Percentiles rank a stretch among this genome's conserved stretches.
These are phyloP conservation scores for Liparis tanakae DNA, from an alignment of 2,797 vertebrate species.

Conservation along the genomic window DNA sequence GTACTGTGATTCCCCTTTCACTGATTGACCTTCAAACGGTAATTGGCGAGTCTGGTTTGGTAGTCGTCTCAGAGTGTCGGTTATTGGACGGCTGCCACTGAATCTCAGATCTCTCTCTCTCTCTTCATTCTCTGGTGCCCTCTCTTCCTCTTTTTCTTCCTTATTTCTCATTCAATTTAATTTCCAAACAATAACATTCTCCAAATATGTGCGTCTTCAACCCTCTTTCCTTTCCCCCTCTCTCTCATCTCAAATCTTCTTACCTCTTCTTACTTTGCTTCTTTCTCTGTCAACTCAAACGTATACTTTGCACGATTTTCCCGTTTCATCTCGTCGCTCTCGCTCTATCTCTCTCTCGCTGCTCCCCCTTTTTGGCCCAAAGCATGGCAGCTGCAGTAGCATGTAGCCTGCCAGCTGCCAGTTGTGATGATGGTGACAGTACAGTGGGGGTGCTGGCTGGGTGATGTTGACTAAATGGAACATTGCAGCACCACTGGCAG, in stretches of 20 bases:
- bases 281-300: background rate
- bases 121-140: background rate
- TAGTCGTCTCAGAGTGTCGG: slow-evolving; percentile 43
- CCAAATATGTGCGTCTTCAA: slow-evolving; percentile 5
- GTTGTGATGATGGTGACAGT: slow-evolving; percentile 61
- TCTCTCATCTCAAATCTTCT: slow-evolving; percentile 7
- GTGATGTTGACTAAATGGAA: slow-evolving; percentile 72
- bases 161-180: slow-evolving; percentile 16
- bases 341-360: slow-evolving; percentile 10
- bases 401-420: slow-evolving; percentile 66
- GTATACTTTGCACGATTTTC: slow-evolving; percentile 15
- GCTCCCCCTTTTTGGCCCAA: slow-evolving; percentile 33
- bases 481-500: slow-evolving; percentile 65
- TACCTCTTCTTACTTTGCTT: background rate
- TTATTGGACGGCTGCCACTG: slow-evolving; percentile 57
- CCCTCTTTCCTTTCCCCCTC: background rate
- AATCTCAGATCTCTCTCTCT: slow-evolving; percentile 13
- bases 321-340: slow-evolving; percentile 24
- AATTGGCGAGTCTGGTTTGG: slow-evolving; percentile 61
- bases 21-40: slow-evolving; percentile 71
- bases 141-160: background rate
- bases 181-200: slow-evolving; percentile 14
- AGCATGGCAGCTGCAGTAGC: slow-evolving; percentile 58
- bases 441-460: slow-evolving; percentile 58
- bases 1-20: slow-evolving; percentile 59